Evolutionary conservation across 2,797 vertebrate species (phyloP).

Genomic region (Cossypha polioptera): DNA sequence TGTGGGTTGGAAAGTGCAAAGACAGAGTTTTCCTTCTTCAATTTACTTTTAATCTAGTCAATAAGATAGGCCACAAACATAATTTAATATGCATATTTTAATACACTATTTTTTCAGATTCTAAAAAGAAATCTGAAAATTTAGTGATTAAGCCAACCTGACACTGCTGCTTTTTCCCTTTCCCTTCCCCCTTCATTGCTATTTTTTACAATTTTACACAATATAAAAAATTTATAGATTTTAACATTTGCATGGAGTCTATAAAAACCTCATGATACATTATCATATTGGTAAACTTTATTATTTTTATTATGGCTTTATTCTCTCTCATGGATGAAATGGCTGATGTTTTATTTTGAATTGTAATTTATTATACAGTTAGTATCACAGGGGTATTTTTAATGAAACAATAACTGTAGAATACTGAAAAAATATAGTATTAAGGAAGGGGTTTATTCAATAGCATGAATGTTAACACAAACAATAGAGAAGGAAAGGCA

Average conservation of each 20-base stretch:
- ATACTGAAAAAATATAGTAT: conserved; percentile 31
- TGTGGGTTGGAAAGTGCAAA: neutral
- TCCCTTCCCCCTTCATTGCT: neutral
- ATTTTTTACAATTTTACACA: conserved; percentile 3
- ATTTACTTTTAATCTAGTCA: neutral
- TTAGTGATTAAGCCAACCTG: neutral
- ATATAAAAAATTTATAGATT: conserved; percentile 36
- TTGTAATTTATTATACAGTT: conserved; percentile 46
- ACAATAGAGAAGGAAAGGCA: neutral
- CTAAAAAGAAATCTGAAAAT: neutral
- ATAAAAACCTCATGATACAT: conserved; percentile 48
- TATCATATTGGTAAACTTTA: conserved; percentile 43
- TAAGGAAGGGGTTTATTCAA: neutral
- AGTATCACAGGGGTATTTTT: conserved; percentile 33
- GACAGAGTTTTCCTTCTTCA: neutral
- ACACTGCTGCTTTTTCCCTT: neutral
- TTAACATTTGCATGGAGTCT: conserved; percentile 16
- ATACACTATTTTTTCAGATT: neutral
- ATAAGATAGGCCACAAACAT: neutral
- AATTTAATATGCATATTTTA: neutral
- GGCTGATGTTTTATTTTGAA: conserved; percentile 36
- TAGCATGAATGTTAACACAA: neutral
- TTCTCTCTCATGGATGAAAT: conserved; percentile 29
- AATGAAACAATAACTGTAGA: conserved; percentile 26
- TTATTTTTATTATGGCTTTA: conserved; percentile 39